Conservation (phyloP, 2,888 invertebrate genomes). For the Gymnoscelis rufifasciata region DNA sequence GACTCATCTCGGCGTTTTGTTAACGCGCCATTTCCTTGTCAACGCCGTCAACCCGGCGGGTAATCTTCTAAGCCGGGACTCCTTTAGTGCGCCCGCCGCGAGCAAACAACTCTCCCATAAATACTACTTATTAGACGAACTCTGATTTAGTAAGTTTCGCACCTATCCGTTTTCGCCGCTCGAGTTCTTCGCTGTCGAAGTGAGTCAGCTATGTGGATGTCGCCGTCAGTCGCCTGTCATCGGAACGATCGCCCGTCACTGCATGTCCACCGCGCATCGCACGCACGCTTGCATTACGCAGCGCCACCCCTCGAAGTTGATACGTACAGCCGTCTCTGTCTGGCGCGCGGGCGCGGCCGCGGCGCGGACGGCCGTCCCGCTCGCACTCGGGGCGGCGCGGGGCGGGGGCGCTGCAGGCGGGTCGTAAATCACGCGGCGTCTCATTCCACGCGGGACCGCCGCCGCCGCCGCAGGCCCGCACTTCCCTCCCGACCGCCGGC, state of each 20-base stretch:
- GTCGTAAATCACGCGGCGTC: conserved; percentile 78
- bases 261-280: conserved; percentile 77
- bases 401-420: conserved; percentile 77
- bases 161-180: conserved; percentile 50
- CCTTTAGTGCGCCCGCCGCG: conserved; percentile 33
- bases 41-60: conserved; percentile 60
- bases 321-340: conserved; percentile 59
- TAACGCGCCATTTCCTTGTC: conserved; percentile 71
- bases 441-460: conserved; percentile 79
- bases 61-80: conserved; percentile 62
- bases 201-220: conserved; percentile 66
- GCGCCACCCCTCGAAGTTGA: conserved; percentile 73
- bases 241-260: conserved; percentile 73
- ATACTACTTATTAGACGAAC: conserved; percentile 44
- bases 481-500: conserved; percentile 71
- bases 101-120: conserved; percentile 37
- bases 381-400: conserved; percentile 64
- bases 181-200: conserved; percentile 56
- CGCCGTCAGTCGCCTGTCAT: conserved; percentile 72
- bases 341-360: conserved; percentile 29
- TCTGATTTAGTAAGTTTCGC: conserved; percentile 49
- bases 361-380: conserved; percentile 44
- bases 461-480: conserved; percentile 76
- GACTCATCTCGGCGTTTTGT: conserved; percentile 69
- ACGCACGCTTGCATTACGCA: conserved; percentile 79